phyloP scores from a whole-genome alignment of 2,888 invertebrate genomes.

The Resseliella maxima region DNA sequence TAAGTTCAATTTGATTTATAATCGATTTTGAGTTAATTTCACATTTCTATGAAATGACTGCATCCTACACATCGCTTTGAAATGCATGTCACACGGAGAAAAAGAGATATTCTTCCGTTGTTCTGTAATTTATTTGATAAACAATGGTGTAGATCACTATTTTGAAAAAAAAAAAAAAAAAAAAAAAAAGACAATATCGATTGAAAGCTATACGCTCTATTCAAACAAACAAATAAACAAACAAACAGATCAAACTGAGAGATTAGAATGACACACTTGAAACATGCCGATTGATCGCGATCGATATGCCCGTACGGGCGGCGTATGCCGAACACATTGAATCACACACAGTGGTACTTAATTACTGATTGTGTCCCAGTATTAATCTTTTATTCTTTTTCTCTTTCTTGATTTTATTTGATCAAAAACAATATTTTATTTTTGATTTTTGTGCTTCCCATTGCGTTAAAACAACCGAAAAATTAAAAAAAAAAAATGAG shows the following conservation, averaged over 20 bases:
- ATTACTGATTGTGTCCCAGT: constrained; percentile 31
- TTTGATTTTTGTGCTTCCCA: constrained; percentile 41
- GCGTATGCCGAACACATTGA: constrained; percentile 33
- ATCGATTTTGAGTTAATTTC: neutral
- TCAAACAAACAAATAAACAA: too few relatives aligned
- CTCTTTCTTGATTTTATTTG: neutral
- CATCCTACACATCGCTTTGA: neutral
- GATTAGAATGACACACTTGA: constrained; percentile 14
- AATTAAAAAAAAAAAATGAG: neutral
- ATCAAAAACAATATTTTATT: constrained; percentile 29
- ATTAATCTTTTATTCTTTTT: neutral
- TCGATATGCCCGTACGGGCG: neutral
- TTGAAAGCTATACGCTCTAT: too few relatives aligned
- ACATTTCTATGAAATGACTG: neutral
- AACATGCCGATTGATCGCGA: neutral
- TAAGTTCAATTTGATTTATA: neutral
- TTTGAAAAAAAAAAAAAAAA: neutral
- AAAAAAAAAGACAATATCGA: neutral
- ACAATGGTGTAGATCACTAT: neutral
- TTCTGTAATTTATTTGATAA: neutral
- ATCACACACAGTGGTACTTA: constrained; percentile 30
- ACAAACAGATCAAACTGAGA: neutral
- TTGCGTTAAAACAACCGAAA: constrained; percentile 23
- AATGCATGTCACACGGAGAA: neutral
- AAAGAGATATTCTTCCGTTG: neutral